These are phyloP conservation scores for Agrotis exclamationis DNA, from an alignment of 2,888 invertebrate species.

Conservation along the genomic window DNA sequence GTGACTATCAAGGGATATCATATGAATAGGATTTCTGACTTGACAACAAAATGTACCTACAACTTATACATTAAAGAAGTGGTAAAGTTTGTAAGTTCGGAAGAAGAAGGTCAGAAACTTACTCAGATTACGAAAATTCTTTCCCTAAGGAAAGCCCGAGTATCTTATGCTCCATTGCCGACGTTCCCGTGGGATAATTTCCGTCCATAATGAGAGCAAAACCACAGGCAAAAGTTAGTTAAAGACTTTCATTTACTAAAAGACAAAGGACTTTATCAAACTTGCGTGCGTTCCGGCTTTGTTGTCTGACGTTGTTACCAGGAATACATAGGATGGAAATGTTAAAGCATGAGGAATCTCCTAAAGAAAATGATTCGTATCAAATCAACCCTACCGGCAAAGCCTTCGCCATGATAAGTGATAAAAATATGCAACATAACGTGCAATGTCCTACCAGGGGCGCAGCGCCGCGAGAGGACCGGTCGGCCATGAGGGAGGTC, in stretches of 20 bases:
- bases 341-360: background rate
- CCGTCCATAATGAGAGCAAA: too few relatives aligned
- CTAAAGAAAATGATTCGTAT: background rate
- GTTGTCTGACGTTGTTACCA: background rate
- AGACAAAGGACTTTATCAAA: conserved; percentile 11
- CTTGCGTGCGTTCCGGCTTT: background rate
- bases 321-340: background rate
- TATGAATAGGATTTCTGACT: background rate
- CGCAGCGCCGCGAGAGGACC: conserved; percentile 63
- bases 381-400: conserved; percentile 22
- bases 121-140: too few relatives aligned
- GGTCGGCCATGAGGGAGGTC: conserved; percentile 67
- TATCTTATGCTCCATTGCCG: too few relatives aligned
- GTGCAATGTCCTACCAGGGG: conserved; percentile 63
- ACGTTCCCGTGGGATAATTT: too few relatives aligned
- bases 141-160: too few relatives aligned
- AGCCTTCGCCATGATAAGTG: conserved; percentile 36
- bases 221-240: too few relatives aligned
- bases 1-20: too few relatives aligned
- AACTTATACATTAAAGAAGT: too few relatives aligned
- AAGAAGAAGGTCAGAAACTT: too few relatives aligned
- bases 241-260: background rate
- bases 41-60: background rate
- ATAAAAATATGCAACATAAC: conserved; percentile 56
- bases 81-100: too few relatives aligned